These are phyloP conservation scores for Camelus dromedarius DNA, from an alignment of 2,113 vertebrate genomes.

Conservation along the genomic window DNA sequence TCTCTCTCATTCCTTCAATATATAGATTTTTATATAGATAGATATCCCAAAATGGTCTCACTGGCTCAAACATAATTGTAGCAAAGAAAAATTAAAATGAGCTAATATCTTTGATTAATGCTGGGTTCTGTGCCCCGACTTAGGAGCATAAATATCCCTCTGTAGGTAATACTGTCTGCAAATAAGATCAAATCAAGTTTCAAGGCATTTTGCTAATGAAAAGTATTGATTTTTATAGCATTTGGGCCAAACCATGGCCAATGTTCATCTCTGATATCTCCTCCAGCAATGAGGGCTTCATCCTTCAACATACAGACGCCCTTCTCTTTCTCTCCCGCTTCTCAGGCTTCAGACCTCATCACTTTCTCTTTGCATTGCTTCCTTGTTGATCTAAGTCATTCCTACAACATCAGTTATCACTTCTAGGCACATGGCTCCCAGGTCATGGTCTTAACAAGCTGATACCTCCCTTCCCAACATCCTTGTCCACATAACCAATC, in stretches of 20 bases:
- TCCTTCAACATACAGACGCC: not conserved
- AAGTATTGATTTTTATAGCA: constrained; percentile 78
- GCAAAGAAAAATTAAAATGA: constrained; percentile 80
- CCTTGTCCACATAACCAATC: not conserved
- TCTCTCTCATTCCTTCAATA: constrained; percentile 56
- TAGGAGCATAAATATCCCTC: constrained; percentile 73
- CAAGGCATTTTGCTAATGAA: constrained; percentile 82
- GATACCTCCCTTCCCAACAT: not conserved
- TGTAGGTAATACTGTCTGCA: constrained; percentile 68
- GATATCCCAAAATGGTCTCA: constrained; percentile 51
- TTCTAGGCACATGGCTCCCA: accelerated
- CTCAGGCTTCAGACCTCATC: not conserved
- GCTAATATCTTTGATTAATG: constrained; percentile 81
- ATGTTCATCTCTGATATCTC: not conserved
- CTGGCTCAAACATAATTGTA: constrained; percentile 61
- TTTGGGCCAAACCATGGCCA: constrained; percentile 43
- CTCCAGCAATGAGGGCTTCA: not conserved
- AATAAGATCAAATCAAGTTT: constrained; percentile 80
- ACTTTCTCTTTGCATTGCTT: not conserved
- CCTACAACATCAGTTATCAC: not conserved
- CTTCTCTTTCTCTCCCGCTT: not conserved
- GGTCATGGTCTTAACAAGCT: accelerated
- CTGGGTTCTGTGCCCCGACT: constrained; percentile 35
- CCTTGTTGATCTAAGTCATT: not conserved
- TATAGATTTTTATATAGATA: constrained; percentile 75